phyloP scores from a whole-genome alignment of 2,797 vertebrate species.

The Carduelis carduelis region DNA sequence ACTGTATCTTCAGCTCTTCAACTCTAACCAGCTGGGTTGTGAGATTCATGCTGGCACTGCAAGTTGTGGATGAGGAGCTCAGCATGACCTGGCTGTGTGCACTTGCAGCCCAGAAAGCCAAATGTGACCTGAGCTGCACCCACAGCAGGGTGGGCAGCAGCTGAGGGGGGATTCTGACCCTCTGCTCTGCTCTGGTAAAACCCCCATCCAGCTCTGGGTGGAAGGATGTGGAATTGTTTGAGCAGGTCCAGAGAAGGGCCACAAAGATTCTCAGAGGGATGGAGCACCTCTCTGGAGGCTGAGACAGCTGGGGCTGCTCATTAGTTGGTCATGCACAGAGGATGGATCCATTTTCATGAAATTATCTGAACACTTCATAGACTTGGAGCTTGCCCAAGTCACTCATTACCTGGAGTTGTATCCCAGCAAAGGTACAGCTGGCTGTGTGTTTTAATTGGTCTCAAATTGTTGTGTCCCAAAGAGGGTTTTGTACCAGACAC shows the following conservation, averaged over 20 bases:
- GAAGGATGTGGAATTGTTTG: not conserved
- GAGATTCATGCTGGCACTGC: not conserved
- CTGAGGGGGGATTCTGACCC: not conserved
- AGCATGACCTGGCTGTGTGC: not conserved
- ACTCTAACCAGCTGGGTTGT: not conserved
- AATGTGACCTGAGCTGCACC: not conserved
- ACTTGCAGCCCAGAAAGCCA: not conserved
- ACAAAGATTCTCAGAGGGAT: not conserved
- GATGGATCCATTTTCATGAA: not conserved
- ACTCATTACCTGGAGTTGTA: not conserved
- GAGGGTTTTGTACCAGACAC: not conserved
- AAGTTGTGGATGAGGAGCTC: not conserved
- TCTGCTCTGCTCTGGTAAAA: not conserved
- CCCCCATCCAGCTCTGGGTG: not conserved
- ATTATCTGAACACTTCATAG: not conserved
- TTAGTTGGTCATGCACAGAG: not conserved
- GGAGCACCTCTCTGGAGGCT: not conserved
- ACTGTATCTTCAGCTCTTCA: not conserved
- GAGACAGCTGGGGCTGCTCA: not conserved
- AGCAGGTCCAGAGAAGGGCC: not conserved
- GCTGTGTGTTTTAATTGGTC: not conserved
- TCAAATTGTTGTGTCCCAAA: not conserved
- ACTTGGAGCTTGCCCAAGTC: not conserved
- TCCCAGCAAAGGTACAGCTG: not conserved
- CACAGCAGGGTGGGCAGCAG: not conserved